Conservation (phyloP, 2,113 vertebrate genomes). For the Chloropsis hardwickii region DNA sequence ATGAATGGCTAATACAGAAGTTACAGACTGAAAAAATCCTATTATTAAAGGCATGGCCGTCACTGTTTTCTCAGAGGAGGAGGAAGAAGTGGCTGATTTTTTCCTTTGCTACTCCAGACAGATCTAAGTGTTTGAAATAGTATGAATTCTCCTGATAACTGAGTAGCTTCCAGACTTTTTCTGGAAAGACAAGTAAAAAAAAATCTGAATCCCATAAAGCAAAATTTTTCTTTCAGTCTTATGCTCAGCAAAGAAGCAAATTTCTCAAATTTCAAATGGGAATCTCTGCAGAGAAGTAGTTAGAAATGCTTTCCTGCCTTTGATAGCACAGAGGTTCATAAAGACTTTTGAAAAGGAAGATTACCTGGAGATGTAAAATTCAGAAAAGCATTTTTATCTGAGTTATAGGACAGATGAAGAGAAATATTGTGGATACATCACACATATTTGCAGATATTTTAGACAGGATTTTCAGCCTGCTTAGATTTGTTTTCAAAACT, state of each 20-base stretch:
- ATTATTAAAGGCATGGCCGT: background rate
- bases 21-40: background rate
- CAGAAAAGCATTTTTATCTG: background rate
- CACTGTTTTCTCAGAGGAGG: background rate
- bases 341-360: background rate
- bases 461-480: background rate
- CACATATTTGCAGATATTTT: background rate
- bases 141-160: background rate
- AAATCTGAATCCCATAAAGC: background rate
- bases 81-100: background rate
- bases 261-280: background rate
- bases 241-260: background rate
- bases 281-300: background rate
- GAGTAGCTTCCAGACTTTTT: background rate
- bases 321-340: background rate
- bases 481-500: constrained; percentile 1
- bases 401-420: background rate
- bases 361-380: background rate
- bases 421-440: background rate
- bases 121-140: background rate
- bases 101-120: background rate
- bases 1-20: background rate
- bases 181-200: background rate
- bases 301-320: background rate
- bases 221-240: background rate